Percentiles rank a stretch among this genome's conserved stretches.
These are phyloP conservation scores for Crocuta crocuta DNA, from an alignment of 2,113 vertebrate species.

Conservation along the genomic window DNA sequence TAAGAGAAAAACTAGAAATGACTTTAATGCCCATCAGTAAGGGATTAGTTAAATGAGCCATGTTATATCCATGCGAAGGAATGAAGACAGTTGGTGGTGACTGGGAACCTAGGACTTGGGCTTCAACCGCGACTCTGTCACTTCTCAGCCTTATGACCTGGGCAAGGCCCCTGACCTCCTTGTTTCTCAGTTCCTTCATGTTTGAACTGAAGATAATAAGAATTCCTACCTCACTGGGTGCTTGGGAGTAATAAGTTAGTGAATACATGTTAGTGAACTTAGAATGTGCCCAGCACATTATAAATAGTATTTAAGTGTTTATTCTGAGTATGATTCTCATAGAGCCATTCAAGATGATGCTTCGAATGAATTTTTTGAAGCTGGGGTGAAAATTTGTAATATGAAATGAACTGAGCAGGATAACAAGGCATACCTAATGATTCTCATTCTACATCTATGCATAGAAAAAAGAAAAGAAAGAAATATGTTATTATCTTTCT, in stretches of 20 bases:
- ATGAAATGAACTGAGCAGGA: not conserved
- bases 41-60: not conserved
- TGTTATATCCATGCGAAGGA: not conserved
- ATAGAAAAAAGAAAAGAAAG: not conserved
- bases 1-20: conserved; percentile 14
- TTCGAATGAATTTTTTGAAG: not conserved
- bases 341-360: not conserved
- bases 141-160: not conserved
- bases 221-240: not conserved
- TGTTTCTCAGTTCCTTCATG: not conserved
- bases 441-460: not conserved
- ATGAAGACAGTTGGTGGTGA: not conserved
- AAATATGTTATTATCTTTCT: not conserved
- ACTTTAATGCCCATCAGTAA: not conserved
- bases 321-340: not conserved
- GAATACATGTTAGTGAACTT: not conserved
- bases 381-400: not conserved
- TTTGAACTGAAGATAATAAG: not conserved
- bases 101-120: not conserved
- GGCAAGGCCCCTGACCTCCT: not conserved
- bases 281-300: not conserved
- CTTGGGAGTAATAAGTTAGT: not conserved
- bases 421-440: not conserved
- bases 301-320: not conserved
- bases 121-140: not conserved